Evolutionary conservation across 2,113 vertebrate genomes (phyloP).

Genomic region (Lontra canadensis): DNA sequence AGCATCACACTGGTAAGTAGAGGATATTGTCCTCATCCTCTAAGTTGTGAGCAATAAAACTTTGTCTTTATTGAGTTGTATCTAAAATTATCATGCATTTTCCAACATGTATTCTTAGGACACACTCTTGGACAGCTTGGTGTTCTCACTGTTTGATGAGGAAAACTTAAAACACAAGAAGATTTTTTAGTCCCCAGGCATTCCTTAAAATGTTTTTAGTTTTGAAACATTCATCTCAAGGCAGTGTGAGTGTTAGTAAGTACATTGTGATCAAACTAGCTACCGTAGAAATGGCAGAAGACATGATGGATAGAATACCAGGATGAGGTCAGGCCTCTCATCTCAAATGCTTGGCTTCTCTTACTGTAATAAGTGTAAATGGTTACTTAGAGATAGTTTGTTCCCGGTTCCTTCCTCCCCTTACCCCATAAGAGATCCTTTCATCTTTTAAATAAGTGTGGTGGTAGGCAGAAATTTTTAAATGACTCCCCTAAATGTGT

Average conservation of each 20-base stretch:
- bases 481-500: not conserved
- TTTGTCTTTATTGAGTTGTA: not conserved
- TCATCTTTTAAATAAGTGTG: slow-evolving; percentile 3
- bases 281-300: not conserved
- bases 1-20: not conserved
- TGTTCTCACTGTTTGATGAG: not conserved
- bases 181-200: slow-evolving; percentile 24
- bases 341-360: not conserved
- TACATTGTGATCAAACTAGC: not conserved
- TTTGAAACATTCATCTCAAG: slow-evolving; percentile 23
- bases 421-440: not conserved
- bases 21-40: not conserved
- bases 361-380: not conserved
- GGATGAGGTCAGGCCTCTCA: not conserved
- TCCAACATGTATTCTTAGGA: slow-evolving; percentile 2
- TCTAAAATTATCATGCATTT: slow-evolving; percentile 41
- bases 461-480: slow-evolving; percentile 38
- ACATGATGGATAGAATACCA: not conserved
- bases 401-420: not conserved
- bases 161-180: slow-evolving; percentile 15
- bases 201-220: slow-evolving; percentile 31
- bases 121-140: not conserved
- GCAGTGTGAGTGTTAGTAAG: not conserved
- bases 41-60: slow-evolving; percentile 31
- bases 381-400: not conserved